These are phyloP conservation scores for Solea senegalensis DNA, from an alignment of 2,113 vertebrate species.

Conservation along the genomic window DNA sequence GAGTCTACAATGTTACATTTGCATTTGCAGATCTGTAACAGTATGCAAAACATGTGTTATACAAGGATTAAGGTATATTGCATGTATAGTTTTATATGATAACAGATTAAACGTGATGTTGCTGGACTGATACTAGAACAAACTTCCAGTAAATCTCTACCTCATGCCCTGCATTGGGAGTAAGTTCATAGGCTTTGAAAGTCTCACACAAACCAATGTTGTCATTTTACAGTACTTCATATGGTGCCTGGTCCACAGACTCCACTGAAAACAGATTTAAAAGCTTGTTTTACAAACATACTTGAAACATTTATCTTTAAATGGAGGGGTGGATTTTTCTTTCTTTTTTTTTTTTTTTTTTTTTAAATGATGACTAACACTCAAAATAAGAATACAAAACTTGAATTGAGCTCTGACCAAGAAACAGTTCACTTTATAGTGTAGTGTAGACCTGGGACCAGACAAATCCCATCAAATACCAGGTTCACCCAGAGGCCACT, in stretches of 20 bases:
- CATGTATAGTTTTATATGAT: not conserved
- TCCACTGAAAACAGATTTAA: not conserved
- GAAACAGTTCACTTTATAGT: conserved; percentile 33
- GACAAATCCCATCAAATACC: conserved; percentile 73
- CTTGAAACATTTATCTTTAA: conserved; percentile 11
- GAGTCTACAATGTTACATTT: not conserved
- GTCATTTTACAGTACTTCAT: conserved; percentile 16
- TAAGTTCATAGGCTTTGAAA: conserved; percentile 39
- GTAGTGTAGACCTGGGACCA: conserved; percentile 47
- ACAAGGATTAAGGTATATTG: not conserved
- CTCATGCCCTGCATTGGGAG: conserved; percentile 14
- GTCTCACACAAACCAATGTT: conserved; percentile 6
- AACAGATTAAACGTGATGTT: not conserved
- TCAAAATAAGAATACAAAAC: conserved; percentile 13
- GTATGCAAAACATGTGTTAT: not conserved
- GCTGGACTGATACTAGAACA: not conserved
- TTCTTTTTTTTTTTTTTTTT: not conserved
- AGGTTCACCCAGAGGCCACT: conserved; percentile 62
- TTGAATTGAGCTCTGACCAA: conserved; percentile 22
- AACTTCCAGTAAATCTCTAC: conserved; percentile 6
- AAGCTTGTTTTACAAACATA: conserved; percentile 1
- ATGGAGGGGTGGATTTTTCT: not conserved
- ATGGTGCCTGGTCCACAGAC: not conserved
- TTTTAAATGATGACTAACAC: not conserved
- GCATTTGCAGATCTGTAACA: not conserved